These are phyloP conservation scores for Pteronura brasiliensis DNA, from an alignment of 2,113 vertebrate genomes.

Conservation along the genomic window DNA sequence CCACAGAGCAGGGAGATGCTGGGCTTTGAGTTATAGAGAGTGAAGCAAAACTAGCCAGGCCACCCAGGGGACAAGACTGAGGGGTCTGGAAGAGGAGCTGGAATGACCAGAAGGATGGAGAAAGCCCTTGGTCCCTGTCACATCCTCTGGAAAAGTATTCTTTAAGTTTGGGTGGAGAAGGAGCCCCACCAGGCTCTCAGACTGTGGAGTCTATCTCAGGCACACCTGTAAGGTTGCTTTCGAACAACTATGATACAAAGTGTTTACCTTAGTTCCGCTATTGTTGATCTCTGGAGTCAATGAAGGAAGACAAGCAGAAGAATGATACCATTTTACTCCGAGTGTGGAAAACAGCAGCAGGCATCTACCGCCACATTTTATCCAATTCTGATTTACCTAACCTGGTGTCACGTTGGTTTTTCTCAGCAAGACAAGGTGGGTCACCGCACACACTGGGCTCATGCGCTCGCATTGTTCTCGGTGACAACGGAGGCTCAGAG, in stretches of 20 bases:
- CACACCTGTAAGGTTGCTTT: not conserved
- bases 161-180: not conserved
- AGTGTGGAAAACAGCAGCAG: not conserved
- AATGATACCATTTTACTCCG: not conserved
- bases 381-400: not conserved
- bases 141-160: not conserved
- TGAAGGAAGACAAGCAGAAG: not conserved
- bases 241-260: not conserved
- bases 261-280: not conserved
- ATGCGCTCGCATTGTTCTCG: not conserved
- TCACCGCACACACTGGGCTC: not conserved
- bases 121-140: not conserved
- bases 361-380: too few relatives aligned
- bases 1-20: fast-evolving
- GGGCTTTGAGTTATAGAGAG: not conserved
- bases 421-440: not conserved
- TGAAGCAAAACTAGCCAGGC: not conserved
- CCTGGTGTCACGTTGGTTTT: not conserved
- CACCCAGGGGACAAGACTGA: not conserved
- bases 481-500: not conserved
- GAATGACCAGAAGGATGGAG: not conserved
- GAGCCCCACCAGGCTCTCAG: not conserved
- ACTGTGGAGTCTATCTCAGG: not conserved
- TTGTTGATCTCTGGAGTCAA: not conserved
- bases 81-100: fast-evolving